Evolutionary conservation across 2,888 invertebrate species (phyloP), one percentile per base, ranked within the genome.

Genomic region (Allygus modestus): DNA sequence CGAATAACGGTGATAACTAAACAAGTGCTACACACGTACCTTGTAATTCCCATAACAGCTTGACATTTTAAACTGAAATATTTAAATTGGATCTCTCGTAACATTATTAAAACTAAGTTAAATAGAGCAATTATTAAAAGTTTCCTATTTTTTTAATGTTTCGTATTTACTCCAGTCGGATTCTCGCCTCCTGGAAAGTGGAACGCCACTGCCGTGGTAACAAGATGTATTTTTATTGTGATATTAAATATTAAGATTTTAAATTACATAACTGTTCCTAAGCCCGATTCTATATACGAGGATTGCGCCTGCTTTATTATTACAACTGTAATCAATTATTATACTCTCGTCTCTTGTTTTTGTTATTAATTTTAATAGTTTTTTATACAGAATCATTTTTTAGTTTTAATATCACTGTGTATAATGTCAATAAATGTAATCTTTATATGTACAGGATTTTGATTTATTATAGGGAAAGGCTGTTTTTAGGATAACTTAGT

Each of bases 151-250:
- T 46, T 46, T 2, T 46, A 46, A 46, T 9, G 1, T 9, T 46
- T 46, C 46, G 1, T 7, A 37, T 7, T 37, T 4, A 37, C 37
- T 37, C 9, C 4, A 37, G 5, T 37, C 9, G 37, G 37, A 37
- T 37, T 37, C 9, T 37, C 4, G 37, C n/a, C n/a, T 37, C 4
- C 37, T 37, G 37, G 37, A 46, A 15, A 28, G 4, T 12, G 65
- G 31, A 65, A 65, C 7, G 31, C 12, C 4, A 31, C 65, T 65
- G 31, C 12, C 65, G 15, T 17, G 28, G 12, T 28, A 65, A 65
- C 65, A 15, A 65, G 15, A 65, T 65, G 65, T 65, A 65, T 65
- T 65, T 65, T 65, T 17, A 58, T 28, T 65, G 65, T 65, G 65
- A 65, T 65, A 65, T 65, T 65, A 65, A 65, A 28, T 65, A 31